These are phyloP conservation scores for Neomonachus schauinslandi DNA, from an alignment of 2,113 vertebrate genomes.

Conservation along the genomic window DNA sequence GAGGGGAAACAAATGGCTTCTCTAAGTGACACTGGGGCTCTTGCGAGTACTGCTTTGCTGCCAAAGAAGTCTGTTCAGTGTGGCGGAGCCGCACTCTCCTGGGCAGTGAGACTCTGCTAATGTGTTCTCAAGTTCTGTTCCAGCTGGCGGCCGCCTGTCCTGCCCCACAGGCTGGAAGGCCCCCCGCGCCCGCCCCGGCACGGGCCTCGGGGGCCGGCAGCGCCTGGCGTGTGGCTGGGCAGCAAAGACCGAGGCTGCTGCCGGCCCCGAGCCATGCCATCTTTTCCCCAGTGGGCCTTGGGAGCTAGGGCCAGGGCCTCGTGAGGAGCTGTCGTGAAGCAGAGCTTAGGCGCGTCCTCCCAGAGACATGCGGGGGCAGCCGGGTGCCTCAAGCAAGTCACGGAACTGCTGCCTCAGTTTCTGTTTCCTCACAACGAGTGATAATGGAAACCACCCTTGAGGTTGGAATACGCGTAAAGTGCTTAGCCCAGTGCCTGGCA, in stretches of 20 bases:
- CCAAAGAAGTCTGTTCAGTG: constrained; percentile 53
- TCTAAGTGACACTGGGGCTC: constrained; percentile 40
- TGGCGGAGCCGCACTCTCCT: not conserved
- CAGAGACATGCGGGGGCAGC: too few relatives aligned
- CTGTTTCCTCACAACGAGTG: not conserved
- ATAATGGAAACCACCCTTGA: not conserved
- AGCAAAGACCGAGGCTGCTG: not conserved
- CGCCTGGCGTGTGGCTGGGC: not conserved
- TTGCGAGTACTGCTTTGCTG: not conserved
- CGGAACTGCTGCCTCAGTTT: not conserved
- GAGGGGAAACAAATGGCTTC: constrained; percentile 64
- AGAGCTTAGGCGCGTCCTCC: not conserved
- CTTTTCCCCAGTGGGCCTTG: not conserved
- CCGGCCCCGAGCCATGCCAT: not conserved
- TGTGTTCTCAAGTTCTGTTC: constrained; percentile 67
- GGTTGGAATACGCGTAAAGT: not conserved
- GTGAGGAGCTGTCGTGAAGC: accelerated
- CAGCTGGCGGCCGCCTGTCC: constrained; percentile 57
- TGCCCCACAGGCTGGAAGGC: constrained; percentile 42
- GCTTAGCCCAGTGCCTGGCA: not conserved
- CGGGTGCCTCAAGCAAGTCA: not conserved
- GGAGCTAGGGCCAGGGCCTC: not conserved
- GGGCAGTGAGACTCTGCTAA: constrained; percentile 73
- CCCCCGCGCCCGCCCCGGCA: constrained; percentile 61
- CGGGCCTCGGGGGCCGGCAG: not conserved